Conservation (phyloP, 92 coral and sea anemone species). For the Montipora capitata region DNA sequence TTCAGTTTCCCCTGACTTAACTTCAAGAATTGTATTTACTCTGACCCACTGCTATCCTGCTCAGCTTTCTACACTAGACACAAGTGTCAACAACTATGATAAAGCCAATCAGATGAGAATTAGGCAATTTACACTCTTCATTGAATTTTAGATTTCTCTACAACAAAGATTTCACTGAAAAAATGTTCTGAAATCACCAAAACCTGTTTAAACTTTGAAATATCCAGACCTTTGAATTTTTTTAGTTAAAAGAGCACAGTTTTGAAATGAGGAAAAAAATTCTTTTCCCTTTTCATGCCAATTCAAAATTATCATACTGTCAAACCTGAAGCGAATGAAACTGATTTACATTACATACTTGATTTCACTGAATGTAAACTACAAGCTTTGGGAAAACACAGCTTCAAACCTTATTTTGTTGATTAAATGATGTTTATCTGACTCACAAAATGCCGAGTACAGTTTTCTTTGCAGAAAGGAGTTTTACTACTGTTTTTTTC, state of each 20-base stretch:
- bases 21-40: slow-evolving; percentile 31
- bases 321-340: slow-evolving; percentile 33
- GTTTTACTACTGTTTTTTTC: background rate
- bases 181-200: slow-evolving; percentile 6
- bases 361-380: slow-evolving; percentile 33
- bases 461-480: background rate
- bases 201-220: background rate
- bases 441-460: slow-evolving; percentile 8
- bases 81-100: slow-evolving; percentile 2
- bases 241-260: slow-evolving; percentile 31
- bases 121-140: no score
- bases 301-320: slow-evolving; percentile 18
- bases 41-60: slow-evolving; percentile 34
- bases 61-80: slow-evolving; percentile 1
- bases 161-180: background rate
- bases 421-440: background rate
- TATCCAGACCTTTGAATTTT: slow-evolving; percentile 55
- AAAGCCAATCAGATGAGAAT: background rate
- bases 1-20: slow-evolving; percentile 39
- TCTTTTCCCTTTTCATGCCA: background rate
- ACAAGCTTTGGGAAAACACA: slow-evolving; percentile 38
- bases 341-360: slow-evolving; percentile 34
- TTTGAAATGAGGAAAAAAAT: background rate
- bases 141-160: no score
- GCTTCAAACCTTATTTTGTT: slow-evolving; percentile 4